phyloP scores from a whole-genome alignment of 2,797 vertebrate genomes.

The Squalus acanthias region DNA sequence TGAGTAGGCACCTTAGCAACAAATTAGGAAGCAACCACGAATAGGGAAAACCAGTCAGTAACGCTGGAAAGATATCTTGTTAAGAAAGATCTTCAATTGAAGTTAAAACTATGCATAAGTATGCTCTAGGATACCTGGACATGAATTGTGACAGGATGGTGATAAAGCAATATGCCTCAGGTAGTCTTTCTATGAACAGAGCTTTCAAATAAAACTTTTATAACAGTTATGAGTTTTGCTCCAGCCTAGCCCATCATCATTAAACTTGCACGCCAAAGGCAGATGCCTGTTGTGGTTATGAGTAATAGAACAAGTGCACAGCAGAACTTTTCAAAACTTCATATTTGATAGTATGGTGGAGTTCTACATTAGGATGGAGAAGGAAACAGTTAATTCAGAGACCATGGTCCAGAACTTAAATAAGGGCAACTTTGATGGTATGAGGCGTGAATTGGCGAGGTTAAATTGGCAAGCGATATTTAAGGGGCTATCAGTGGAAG shows the following conservation, averaged over 20 bases:
- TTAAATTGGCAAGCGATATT: too few species aligned
- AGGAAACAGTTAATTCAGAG: too few species aligned
- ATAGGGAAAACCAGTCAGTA: background rate
- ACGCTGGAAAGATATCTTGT: background rate
- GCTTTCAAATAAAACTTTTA: background rate
- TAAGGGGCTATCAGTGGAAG: too few species aligned
- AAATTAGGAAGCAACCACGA: background rate
- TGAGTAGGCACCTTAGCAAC: background rate
- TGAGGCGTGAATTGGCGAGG: too few species aligned
- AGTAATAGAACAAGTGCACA: background rate
- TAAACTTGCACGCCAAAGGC: background rate
- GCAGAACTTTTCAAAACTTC: background rate
- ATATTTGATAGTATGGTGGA: background rate
- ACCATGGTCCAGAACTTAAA: too few species aligned
- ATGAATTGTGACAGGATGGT: too few species aligned
- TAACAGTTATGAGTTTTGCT: background rate
- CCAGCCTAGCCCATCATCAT: background rate
- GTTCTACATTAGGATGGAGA: too few species aligned
- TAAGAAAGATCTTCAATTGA: background rate
- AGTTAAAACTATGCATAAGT: background rate
- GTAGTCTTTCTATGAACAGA: background rate
- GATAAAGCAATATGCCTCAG: background rate
- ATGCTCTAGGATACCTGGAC: background rate
- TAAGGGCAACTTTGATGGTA: too few species aligned
- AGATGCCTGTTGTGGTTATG: background rate